Base-by-base conservation (phyloP, 2,888 invertebrate genomes). In the Villa cingulata region DNA sequence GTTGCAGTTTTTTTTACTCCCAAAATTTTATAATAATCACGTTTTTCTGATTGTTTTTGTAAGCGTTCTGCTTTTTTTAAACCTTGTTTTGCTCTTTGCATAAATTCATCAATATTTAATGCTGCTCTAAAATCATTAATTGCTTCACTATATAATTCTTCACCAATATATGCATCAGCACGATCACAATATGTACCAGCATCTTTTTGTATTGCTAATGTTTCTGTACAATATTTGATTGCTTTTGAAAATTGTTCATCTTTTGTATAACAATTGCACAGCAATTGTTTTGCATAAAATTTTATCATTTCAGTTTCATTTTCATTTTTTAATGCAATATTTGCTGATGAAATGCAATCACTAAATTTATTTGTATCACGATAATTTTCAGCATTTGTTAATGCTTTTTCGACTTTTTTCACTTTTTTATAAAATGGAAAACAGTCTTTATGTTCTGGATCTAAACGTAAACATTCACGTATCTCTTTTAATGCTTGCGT, bases 381-480 rank as follows among this genome's bases (percentile, higher is more conserved):
- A 3, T 74, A 66, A 43, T 70, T 65, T 58, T 84, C 81, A 12
- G 84, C 81, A 20, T 81, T 77, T 20, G 70, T 65, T 48, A 90
- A 64, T 49, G 81, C 72, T 63, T 91, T 92, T 55, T 87, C 89
- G 15, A 98, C 76, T 65, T 95, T 94, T 65, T 94, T 94, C 32
- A 97, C 74, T 65, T 87, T 89, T 68, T 97, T 98, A 73, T 99
- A 98, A 61, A 94, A 84, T 18, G 87, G 82, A 70, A 94, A 94
- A 69, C 97, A 98, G 58, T 84, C 77, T 70, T 92, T 91, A 71
- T 99, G 95, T 59, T 99, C 98, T 0, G 96, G 96, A 69, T 99
- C 97, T 38, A 96, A 72, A 65, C 89, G 94, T 17, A 99, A 75
- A 66, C 98, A 99, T 67, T 98, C 96, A 18, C 98, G 81, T 54